phyloP scores from a whole-genome alignment of 1,140 invertebrate genomes.

The Lysiphlebus fabarum region DNA sequence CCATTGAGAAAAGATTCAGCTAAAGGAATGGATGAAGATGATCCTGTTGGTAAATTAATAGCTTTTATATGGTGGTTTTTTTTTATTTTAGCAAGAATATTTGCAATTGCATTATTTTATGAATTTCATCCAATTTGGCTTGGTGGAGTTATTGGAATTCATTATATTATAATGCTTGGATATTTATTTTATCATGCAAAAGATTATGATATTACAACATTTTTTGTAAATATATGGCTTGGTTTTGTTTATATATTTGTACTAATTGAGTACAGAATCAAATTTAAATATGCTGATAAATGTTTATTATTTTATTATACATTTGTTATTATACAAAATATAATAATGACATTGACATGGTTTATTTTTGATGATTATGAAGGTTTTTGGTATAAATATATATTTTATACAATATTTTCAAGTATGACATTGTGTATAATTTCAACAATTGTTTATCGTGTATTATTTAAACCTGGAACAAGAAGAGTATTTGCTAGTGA shows the following conservation, averaged over 20 bases:
- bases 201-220: constrained; percentile 56
- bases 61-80: constrained; percentile 70
- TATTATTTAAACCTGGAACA: constrained; percentile 49
- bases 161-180: constrained; percentile 61
- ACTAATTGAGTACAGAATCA: constrained; percentile 71
- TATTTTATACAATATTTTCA: constrained; percentile 43
- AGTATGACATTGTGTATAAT: constrained; percentile 45
- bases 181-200: constrained; percentile 60
- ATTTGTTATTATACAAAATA: constrained; percentile 64
- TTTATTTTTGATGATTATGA: constrained; percentile 57
- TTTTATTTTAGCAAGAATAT: constrained; percentile 65
- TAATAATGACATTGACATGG: constrained; percentile 64
- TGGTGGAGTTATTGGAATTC: constrained; percentile 57
- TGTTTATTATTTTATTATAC: constrained; percentile 66
- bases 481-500: constrained; percentile 44
- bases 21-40: constrained; percentile 66
- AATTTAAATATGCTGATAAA: constrained; percentile 65
- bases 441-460: constrained; percentile 43
- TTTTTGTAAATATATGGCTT: constrained; percentile 63
- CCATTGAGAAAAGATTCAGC: constrained; percentile 41
- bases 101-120: constrained; percentile 68
- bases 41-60: constrained; percentile 63
- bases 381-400: constrained; percentile 51
- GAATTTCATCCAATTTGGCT: constrained; percentile 63
- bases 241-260: constrained; percentile 70